Evolutionary conservation across 2,888 invertebrate genomes (phyloP).

Genomic region (Nemapogon koenigi): DNA sequence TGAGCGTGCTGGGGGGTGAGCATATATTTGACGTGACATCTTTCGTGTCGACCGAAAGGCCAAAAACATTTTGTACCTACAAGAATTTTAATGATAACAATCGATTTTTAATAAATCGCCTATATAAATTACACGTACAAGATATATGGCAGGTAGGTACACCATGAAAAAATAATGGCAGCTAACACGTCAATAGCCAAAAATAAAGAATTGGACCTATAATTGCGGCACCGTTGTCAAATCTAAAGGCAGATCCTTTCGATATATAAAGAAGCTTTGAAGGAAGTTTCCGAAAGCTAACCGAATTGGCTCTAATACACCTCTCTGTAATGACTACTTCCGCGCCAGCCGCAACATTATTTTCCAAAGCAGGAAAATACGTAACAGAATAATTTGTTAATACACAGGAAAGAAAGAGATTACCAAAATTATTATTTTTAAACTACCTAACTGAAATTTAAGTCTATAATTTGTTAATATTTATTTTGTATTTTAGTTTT

Average conservation of each 20-base stretch:
- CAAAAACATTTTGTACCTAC: too few relatives aligned
- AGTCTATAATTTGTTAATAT: too few relatives aligned
- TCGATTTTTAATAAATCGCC: too few relatives aligned
- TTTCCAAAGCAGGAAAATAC: constrained; percentile 16
- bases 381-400: constrained; percentile 12
- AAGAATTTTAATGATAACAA: too few relatives aligned
- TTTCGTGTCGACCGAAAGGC: too few relatives aligned
- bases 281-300: constrained; percentile 14
- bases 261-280: constrained; percentile 11
- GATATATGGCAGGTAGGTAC: constrained; percentile 17
- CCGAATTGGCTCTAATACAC: constrained; percentile 15
- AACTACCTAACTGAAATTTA: constrained; percentile 13
- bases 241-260: constrained; percentile 12
- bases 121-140: too few relatives aligned
- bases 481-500: too few relatives aligned
- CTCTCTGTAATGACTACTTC: constrained; percentile 15
- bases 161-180: constrained; percentile 17
- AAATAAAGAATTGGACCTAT: constrained; percentile 15
- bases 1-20: too few relatives aligned
- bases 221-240: constrained; percentile 14
- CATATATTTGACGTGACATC: too few relatives aligned
- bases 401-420: constrained; percentile 16
- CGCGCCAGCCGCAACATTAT: constrained; percentile 14
- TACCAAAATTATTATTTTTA: constrained; percentile 16
- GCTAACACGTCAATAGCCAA: constrained; percentile 13